Percentiles rank a stretch among this genome's conserved stretches.
phyloP scores from a whole-genome alignment of 1,140 invertebrate genomes.

The Vanessa atalanta region DNA sequence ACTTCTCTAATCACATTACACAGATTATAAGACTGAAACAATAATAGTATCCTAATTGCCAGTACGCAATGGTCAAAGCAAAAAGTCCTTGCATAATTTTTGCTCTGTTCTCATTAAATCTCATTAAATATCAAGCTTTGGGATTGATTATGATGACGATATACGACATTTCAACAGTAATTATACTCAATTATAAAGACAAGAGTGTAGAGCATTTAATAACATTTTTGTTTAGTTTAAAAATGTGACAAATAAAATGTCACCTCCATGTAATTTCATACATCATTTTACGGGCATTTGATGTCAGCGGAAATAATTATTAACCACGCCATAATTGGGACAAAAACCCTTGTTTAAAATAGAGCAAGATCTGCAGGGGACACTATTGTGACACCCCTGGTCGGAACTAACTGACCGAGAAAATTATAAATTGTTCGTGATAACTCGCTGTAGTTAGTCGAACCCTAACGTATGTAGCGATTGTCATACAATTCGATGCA shows the following conservation, averaged over 20 bases:
- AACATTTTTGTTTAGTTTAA: no score
- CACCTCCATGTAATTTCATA: constrained; percentile 11
- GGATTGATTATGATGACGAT: no score
- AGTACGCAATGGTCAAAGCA: no score
- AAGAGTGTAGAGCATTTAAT: no score
- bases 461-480: constrained; percentile 8
- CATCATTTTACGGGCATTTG: constrained; percentile 34
- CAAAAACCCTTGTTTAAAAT: constrained; percentile 75
- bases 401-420: constrained; percentile 60
- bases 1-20: no score
- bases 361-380: constrained; percentile 67
- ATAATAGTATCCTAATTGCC: no score
- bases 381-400: constrained; percentile 60
- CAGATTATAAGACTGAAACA: no score
- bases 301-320: constrained; percentile 72
- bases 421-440: constrained; percentile 70
- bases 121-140: no score
- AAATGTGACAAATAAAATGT: not conserved
- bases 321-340: constrained; percentile 64
- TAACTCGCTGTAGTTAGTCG: constrained; percentile 67
- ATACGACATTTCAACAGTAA: no score
- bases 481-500: not conserved
- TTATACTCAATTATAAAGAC: no score
- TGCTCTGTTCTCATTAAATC: no score
- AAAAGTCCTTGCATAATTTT: no score